Evolutionary conservation across 2,888 invertebrate genomes (phyloP).

Genomic region (Lacanobia wlatinum): DNA sequence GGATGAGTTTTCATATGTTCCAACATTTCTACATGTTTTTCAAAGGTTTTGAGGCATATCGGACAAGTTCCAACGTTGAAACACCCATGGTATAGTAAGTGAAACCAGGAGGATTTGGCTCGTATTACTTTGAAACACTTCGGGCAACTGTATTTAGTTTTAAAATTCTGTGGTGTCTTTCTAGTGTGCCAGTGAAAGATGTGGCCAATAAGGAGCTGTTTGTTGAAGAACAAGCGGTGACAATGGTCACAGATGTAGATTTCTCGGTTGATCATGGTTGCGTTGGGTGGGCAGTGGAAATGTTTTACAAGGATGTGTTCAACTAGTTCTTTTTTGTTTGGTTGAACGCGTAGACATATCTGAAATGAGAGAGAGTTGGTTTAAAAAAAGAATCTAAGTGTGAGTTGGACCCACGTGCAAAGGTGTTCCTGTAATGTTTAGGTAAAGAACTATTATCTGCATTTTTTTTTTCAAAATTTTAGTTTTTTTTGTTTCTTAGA

Average conservation of each 20-base stretch:
- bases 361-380: conserved; percentile 62
- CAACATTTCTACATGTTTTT: conserved; percentile 35
- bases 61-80: conserved; percentile 73
- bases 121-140: conserved; percentile 65
- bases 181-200: conserved; percentile 51
- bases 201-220: conserved; percentile 70
- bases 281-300: conserved; percentile 71
- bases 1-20: conserved; percentile 71
- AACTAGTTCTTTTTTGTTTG: conserved; percentile 47
- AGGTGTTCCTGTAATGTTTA: too few species aligned
- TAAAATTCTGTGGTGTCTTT: accelerated
- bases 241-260: conserved; percentile 79
- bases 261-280: conserved; percentile 73
- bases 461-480: too few species aligned
- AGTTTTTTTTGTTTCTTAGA: too few species aligned
- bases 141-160: conserved; percentile 64
- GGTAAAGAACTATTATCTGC: too few species aligned
- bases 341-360: conserved; percentile 72
- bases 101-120: conserved; percentile 66
- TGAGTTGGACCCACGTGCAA: too few species aligned
- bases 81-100: conserved; percentile 71
- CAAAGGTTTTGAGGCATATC: conserved; percentile 71
- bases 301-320: conserved; percentile 75
- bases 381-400: neutral
- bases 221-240: conserved; percentile 78